Conservation (phyloP, 2,113 vertebrate species). For the Microcebus tavaratra region DNA sequence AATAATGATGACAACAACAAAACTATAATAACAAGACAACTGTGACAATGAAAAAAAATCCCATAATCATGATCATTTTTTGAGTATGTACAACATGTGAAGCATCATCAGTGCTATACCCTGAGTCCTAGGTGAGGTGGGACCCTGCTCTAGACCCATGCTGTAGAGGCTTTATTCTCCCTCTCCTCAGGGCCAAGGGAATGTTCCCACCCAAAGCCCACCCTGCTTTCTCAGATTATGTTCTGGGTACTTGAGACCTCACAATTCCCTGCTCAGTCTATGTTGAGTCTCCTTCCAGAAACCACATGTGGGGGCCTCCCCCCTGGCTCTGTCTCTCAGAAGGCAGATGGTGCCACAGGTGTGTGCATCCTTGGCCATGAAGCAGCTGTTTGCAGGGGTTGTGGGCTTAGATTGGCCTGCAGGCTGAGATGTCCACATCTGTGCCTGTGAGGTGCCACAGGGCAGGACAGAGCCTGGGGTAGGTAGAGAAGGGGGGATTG, state of each 20-base stretch:
- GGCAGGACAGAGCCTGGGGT: background rate
- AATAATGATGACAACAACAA: background rate
- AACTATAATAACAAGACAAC: background rate
- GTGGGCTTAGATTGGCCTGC: background rate
- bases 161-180: background rate
- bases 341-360: background rate
- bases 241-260: background rate
- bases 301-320: fast-evolving
- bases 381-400: background rate
- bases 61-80: background rate
- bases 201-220: background rate
- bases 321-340: background rate
- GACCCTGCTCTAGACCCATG: background rate
- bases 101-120: background rate
- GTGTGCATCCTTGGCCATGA: background rate
- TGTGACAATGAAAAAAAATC: background rate
- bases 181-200: background rate
- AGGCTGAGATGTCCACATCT: background rate
- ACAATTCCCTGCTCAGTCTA: background rate
- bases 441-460: background rate
- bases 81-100: background rate
- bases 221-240: background rate
- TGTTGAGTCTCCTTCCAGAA: background rate
- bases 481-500: background rate
- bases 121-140: background rate